phyloP scores from a whole-genome alignment of 2,797 vertebrate species.

The Fratercula arctica region DNA sequence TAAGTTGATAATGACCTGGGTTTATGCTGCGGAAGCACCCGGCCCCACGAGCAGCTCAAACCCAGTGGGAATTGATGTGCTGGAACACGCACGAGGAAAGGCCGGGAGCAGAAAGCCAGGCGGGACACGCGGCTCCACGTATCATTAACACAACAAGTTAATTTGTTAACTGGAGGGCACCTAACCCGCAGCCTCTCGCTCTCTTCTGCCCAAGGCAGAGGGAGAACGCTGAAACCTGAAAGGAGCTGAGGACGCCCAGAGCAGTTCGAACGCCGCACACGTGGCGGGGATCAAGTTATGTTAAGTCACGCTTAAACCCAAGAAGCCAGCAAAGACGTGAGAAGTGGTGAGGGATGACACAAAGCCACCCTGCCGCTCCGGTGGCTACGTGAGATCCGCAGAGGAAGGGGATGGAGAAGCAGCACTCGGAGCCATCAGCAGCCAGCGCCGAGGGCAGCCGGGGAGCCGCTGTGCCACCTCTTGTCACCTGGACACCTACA shows the following conservation, averaged over 20 bases:
- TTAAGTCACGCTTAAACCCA: background rate
- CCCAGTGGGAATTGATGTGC: background rate
- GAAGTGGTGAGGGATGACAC: background rate
- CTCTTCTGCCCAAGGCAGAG: background rate
- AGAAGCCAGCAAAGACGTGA: background rate
- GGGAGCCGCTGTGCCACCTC: background rate
- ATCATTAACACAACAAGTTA: background rate
- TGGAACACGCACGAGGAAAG: background rate
- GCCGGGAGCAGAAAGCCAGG: background rate
- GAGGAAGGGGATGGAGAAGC: background rate
- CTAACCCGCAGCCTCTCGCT: background rate
- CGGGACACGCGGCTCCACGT: rapidly evolving
- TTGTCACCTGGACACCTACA: background rate
- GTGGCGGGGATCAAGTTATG: background rate
- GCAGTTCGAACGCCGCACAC: background rate
- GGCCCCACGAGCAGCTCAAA: background rate
- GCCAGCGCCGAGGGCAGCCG: background rate
- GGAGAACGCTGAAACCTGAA: background rate
- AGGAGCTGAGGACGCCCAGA: background rate
- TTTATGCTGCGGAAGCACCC: background rate
- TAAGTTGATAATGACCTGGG: background rate
- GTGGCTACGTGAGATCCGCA: rapidly evolving
- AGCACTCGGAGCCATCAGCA: background rate
- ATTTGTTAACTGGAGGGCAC: background rate
- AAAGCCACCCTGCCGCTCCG: background rate